phyloP scores from a whole-genome alignment of 2,113 vertebrate species.

The Erythrocercus mccallii region DNA sequence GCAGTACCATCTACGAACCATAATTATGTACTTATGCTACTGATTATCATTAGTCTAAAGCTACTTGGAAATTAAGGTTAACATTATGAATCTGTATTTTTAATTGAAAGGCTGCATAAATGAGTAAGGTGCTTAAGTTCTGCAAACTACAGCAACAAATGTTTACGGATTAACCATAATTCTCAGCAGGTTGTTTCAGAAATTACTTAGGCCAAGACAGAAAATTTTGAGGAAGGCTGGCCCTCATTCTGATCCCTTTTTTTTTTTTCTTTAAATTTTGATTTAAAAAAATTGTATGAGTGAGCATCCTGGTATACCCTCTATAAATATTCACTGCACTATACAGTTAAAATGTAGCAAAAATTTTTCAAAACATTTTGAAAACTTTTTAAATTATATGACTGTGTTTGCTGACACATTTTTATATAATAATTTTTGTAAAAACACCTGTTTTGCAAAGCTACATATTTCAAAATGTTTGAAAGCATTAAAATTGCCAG shows the following conservation, averaged over 20 bases:
- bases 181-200: background rate
- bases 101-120: conserved; percentile 50
- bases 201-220: background rate
- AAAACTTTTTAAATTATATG: background rate
- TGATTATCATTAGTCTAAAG: conserved; percentile 49
- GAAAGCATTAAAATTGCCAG: background rate
- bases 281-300: background rate
- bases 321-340: background rate
- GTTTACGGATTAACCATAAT: background rate
- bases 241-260: background rate
- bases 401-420: background rate
- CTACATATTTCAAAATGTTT: background rate
- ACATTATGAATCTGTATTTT: conserved; percentile 40
- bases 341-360: background rate
- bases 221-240: background rate
- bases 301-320: background rate
- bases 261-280: background rate
- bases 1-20: background rate
- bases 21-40: conserved; percentile 58
- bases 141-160: background rate
- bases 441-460: background rate
- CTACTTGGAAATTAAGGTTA: conserved; percentile 48
- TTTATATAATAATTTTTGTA: background rate
- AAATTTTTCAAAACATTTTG: background rate
- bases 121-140: conserved; percentile 21